A percentile compares a stretch with the other conserved stretches of the same genome.
phyloP scores from a whole-genome alignment of 2,888 invertebrate species.

The Mimumesa dahlbomi region DNA sequence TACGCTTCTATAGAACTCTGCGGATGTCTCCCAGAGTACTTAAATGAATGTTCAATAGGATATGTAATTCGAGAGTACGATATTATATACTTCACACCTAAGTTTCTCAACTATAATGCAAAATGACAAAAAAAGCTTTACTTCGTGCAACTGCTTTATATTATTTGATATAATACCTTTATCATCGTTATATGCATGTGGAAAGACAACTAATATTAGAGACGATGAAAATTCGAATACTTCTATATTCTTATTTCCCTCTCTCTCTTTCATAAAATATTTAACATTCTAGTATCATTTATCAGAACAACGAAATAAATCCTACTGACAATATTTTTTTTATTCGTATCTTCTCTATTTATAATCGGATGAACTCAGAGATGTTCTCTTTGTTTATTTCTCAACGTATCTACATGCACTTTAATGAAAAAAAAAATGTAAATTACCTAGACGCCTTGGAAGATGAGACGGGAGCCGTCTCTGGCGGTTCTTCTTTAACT shows the following conservation, averaged over 20 bases:
- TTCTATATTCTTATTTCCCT: not conserved
- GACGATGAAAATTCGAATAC: not conserved
- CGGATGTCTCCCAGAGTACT: too few relatives aligned
- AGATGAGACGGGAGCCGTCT: slow-evolving; percentile 79
- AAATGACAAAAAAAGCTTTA: slow-evolving; percentile 6
- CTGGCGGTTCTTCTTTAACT: slow-evolving; percentile 80
- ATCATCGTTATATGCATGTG: slow-evolving; percentile 19
- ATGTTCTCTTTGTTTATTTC: not conserved
- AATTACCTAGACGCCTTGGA: slow-evolving; percentile 80
- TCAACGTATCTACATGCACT: slow-evolving; percentile 68
- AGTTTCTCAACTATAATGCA: not conserved
- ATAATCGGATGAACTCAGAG: too few relatives aligned
- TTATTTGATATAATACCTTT: slow-evolving; percentile 19
- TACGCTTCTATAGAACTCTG: too few relatives aligned
- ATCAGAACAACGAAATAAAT: too few relatives aligned
- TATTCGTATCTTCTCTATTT: not conserved
- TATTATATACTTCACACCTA: not conserved
- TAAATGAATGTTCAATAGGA: too few relatives aligned
- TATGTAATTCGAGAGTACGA: not conserved
- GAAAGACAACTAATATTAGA: slow-evolving; percentile 11
- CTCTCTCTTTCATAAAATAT: not conserved
- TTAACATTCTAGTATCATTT: too few relatives aligned
- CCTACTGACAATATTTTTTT: too few relatives aligned
- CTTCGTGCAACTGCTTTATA: slow-evolving; percentile 3
- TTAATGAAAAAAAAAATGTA: slow-evolving; percentile 70